Percentiles rank a stretch among this genome's conserved stretches.
These are phyloP conservation scores for Drosophila sordidula DNA, from an alignment of 2,888 invertebrate genomes.

Conservation along the genomic window DNA sequence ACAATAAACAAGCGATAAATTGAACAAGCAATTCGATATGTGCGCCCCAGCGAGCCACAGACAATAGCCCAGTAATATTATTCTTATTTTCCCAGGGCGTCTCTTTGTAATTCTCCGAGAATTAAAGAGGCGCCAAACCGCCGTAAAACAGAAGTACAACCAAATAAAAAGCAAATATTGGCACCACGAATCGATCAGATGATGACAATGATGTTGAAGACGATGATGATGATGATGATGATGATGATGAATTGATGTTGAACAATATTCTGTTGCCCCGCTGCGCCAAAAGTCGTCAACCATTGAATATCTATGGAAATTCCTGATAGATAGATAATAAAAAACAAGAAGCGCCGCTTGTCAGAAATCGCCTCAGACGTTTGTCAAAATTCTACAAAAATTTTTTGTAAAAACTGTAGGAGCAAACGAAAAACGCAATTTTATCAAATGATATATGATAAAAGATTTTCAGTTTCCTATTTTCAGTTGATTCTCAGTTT, in stretches of 20 bases:
- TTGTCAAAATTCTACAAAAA: constrained; percentile 73
- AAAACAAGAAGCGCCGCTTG: constrained; percentile 16
- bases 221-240: constrained; percentile 14
- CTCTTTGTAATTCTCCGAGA: constrained; percentile 72
- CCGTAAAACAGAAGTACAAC: constrained; percentile 72
- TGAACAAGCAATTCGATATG: constrained; percentile 59
- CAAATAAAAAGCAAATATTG: constrained; percentile 63
- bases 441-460: constrained; percentile 50
- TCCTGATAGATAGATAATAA: neutral
- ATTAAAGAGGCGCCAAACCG: constrained; percentile 71
- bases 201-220: constrained; percentile 2
- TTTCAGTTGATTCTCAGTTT: constrained; percentile 39
- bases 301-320: neutral
- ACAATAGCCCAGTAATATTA: constrained; percentile 82
- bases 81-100: constrained; percentile 67
- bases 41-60: constrained; percentile 55
- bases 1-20: constrained; percentile 73
- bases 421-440: constrained; percentile 85
- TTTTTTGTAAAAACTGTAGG: constrained; percentile 74
- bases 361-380: constrained; percentile 69
- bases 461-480: constrained; percentile 39
- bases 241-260: constrained; percentile 13
- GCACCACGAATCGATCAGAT: constrained; percentile 55
- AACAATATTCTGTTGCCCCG: constrained; percentile 29
- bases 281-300: neutral